phyloP scores from a whole-genome alignment of 2,113 vertebrate genomes.

The Hypanus sabinus region DNA sequence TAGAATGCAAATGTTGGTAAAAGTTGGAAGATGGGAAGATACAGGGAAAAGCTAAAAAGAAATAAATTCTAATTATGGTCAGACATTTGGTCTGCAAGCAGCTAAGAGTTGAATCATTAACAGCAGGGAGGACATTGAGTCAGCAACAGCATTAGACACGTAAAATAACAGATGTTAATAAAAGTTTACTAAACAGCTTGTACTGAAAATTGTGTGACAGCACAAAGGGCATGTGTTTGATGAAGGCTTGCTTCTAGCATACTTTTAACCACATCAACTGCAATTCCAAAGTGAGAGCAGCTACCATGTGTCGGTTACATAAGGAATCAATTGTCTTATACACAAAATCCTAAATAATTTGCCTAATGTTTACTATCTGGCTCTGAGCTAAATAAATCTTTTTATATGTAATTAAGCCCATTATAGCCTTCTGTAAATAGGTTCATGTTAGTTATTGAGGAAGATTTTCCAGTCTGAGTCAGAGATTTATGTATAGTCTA shows the following conservation, averaged over 20 bases:
- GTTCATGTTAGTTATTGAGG: background rate
- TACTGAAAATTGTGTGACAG: background rate
- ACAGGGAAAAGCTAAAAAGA: background rate
- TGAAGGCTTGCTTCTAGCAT: background rate
- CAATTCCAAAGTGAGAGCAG: no score
- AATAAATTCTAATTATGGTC: background rate
- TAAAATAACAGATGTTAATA: background rate
- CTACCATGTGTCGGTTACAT: background rate
- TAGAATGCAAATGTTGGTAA: background rate
- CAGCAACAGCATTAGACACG: background rate
- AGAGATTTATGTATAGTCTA: background rate
- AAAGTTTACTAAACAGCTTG: background rate
- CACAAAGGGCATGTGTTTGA: background rate
- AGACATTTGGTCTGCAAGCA: background rate
- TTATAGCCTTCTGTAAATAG: background rate
- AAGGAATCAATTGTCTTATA: background rate
- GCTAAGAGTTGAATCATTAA: background rate
- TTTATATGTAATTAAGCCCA: background rate
- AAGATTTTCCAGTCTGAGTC: background rate
- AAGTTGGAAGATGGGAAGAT: background rate
- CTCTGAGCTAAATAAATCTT: background rate
- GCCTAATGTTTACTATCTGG: background rate
- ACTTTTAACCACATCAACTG: background rate
- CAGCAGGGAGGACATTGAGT: background rate
- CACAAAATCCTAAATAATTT: background rate